phyloP scores from a whole-genome alignment of 2,888 invertebrate species.

The Geophilus truncorum region DNA sequence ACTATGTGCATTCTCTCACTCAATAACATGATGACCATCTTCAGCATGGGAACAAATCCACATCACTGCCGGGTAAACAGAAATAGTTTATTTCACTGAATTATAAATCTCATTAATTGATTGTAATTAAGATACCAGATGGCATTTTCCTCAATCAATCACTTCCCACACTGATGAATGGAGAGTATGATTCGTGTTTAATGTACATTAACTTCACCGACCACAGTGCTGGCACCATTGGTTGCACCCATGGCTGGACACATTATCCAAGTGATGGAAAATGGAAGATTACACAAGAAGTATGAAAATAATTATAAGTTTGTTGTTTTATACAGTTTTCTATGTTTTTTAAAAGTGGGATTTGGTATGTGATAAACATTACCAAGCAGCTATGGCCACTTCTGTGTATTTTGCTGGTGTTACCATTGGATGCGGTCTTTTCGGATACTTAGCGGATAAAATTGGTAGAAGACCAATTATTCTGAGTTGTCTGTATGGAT shows the following conservation, averaged over 20 bases:
- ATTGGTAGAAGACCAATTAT: constrained; percentile 50
- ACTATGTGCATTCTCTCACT: constrained; percentile 33
- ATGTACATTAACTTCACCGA: not conserved
- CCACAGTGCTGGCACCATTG: constrained; percentile 9
- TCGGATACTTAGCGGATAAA: constrained; percentile 49
- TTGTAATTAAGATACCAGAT: not conserved
- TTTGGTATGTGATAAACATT: constrained; percentile 48
- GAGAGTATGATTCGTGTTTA: constrained; percentile 13
- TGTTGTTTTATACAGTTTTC: too few species aligned
- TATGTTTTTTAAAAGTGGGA: constrained; percentile 45
- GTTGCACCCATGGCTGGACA: constrained; percentile 6
- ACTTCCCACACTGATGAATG: not conserved
- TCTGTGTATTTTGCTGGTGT: constrained; percentile 50
- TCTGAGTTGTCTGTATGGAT: constrained; percentile 49
- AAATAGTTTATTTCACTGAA: not conserved
- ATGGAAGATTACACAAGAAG: constrained; percentile 29
- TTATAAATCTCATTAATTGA: not conserved
- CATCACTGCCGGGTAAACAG: constrained; percentile 35
- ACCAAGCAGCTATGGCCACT: constrained; percentile 47
- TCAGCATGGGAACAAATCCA: constrained; percentile 1
- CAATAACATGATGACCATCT: constrained; percentile 37
- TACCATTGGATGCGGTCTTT: constrained; percentile 49
- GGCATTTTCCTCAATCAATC: not conserved
- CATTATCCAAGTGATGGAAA: not conserved
- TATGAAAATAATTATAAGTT: too few species aligned